Conservation (phyloP, 2,113 vertebrate species). For the Cebus imitator region DNA sequence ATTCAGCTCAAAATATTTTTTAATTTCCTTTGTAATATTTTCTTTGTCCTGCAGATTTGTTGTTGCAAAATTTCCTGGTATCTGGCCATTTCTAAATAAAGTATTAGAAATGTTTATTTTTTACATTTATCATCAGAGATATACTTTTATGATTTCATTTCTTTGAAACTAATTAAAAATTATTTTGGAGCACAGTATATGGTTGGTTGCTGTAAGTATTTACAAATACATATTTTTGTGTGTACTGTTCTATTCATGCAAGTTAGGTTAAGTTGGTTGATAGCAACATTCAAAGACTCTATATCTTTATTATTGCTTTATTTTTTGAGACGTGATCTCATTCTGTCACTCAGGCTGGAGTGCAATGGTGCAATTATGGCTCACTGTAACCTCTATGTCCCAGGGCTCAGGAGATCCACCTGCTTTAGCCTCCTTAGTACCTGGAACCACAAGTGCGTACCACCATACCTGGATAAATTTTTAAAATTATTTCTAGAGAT, state of each 20-base stretch:
- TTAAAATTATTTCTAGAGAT: too few relatives aligned
- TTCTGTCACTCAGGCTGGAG: too few relatives aligned
- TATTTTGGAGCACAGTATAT: background rate
- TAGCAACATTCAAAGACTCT: background rate
- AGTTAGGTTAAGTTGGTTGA: background rate
- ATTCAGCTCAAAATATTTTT: background rate
- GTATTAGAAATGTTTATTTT: background rate
- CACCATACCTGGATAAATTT: too few relatives aligned
- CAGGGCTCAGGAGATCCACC: too few relatives aligned
- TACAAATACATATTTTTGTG: background rate
- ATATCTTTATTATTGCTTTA: background rate
- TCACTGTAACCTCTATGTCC: too few relatives aligned
- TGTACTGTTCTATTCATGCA: fast-evolving
- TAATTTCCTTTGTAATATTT: background rate
- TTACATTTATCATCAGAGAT: background rate
- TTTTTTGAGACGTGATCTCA: too few relatives aligned
- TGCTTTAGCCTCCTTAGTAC: too few relatives aligned
- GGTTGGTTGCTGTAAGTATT: background rate
- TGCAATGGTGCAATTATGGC: too few relatives aligned
- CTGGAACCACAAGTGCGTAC: too few relatives aligned
- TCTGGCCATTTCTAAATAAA: background rate
- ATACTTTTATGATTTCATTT: background rate
- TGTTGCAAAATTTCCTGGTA: background rate
- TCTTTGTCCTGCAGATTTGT: background rate
- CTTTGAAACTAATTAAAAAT: background rate